Percentiles rank a stretch among this genome's conserved stretches.
These are phyloP conservation scores for Magallana gigas DNA, from an alignment of 1,140 invertebrate species.

Conservation along the genomic window DNA sequence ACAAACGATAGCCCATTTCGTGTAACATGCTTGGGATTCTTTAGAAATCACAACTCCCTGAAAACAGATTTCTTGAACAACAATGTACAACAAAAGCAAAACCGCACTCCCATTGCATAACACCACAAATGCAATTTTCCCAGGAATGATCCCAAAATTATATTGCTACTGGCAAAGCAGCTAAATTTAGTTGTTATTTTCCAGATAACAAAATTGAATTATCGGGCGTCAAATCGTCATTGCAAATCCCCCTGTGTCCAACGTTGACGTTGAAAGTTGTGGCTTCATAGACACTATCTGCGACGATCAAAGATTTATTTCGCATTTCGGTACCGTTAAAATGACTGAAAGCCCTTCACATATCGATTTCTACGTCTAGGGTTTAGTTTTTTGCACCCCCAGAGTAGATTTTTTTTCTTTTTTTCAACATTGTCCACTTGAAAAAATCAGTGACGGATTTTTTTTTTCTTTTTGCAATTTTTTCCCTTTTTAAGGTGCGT, in stretches of 20 bases:
- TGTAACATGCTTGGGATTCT: too few species aligned
- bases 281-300: background rate
- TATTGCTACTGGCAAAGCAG: constrained; percentile 18
- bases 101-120: background rate
- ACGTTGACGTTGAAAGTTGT: background rate
- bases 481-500: too few species aligned
- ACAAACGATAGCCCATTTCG: too few species aligned
- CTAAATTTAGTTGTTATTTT: constrained; percentile 33
- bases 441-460: too few species aligned
- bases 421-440: too few species aligned
- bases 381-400: constrained; percentile 13
- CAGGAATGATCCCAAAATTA: constrained; percentile 3
- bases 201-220: constrained; percentile 36
- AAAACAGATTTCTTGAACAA: too few species aligned
- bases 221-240: constrained; percentile 25
- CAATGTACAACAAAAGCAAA: background rate
- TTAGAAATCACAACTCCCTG: too few species aligned
- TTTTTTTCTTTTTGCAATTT: too few species aligned
- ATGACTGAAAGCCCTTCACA: background rate
- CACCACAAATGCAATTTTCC: constrained; percentile 3
- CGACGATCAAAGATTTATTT: constrained; percentile 33
- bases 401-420: too few species aligned
- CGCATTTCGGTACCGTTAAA: constrained; percentile 17
- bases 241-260: constrained; percentile 9
- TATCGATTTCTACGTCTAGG: constrained; percentile 19